phyloP scores from a whole-genome alignment of 2,888 invertebrate species.

The Proisotoma minuta region DNA sequence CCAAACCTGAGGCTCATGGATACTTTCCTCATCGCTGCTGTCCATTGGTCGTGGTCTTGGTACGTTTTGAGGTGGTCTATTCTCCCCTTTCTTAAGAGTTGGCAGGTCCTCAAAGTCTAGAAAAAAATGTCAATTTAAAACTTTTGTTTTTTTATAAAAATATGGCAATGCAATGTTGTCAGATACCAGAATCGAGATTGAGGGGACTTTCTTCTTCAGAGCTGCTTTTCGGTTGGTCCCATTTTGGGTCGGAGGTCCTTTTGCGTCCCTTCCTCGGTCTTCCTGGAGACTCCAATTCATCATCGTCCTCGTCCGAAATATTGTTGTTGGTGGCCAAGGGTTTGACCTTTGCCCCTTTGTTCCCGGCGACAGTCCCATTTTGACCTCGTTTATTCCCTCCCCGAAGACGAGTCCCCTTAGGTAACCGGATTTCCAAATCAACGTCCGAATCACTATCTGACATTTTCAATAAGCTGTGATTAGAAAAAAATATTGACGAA shows the following conservation, averaged over 20 bases:
- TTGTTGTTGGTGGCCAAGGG: neutral
- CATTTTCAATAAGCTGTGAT: constrained; percentile 13
- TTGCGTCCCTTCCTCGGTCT: neutral
- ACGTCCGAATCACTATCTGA: constrained; percentile 19
- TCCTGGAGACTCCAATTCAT: too few relatives aligned
- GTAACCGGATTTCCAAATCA: constrained; percentile 9
- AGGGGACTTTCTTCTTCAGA: constrained; percentile 2
- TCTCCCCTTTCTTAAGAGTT: too few relatives aligned
- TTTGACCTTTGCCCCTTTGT: constrained; percentile 18
- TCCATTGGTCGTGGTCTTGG: too few relatives aligned
- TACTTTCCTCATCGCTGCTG: too few relatives aligned
- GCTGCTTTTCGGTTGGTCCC: neutral
- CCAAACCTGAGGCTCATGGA: too few relatives aligned
- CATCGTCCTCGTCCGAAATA: neutral
- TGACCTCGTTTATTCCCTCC: constrained; percentile 7
- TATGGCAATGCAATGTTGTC: too few relatives aligned
- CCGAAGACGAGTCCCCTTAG: neutral
- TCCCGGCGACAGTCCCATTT: constrained; percentile 13
- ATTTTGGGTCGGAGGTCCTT: neutral
- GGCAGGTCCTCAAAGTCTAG: too few relatives aligned
- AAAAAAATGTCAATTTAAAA: too few relatives aligned
- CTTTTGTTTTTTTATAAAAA: too few relatives aligned
- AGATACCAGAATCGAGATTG: constrained; percentile 5
- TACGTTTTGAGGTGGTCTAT: too few relatives aligned
- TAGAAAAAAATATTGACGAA: too few relatives aligned